phyloP scores from a whole-genome alignment of 2,888 invertebrate species.

The Melinopterus prodromus region DNA sequence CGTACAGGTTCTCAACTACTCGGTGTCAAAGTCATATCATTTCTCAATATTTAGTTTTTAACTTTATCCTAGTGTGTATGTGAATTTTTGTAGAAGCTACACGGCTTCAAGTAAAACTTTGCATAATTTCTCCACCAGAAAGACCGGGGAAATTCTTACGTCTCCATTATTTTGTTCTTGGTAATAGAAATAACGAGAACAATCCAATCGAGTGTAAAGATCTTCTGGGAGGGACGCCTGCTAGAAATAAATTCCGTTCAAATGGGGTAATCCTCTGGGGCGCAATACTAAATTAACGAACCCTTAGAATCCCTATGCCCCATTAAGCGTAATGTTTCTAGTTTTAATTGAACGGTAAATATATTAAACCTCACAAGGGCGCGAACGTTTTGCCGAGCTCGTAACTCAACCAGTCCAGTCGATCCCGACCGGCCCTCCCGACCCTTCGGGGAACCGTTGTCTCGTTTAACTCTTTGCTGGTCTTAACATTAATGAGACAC shows the following conservation, averaged over 20 bases:
- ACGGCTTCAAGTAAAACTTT: no score
- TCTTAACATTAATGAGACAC: not conserved
- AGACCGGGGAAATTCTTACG: no score
- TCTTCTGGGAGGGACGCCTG: not conserved
- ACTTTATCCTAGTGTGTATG: no score
- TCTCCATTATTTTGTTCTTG: no score
- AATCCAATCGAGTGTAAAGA: no score
- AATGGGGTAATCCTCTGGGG: not conserved
- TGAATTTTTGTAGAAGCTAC: no score
- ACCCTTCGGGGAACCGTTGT: not conserved
- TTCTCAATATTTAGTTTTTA: no score
- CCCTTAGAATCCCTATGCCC: not conserved
- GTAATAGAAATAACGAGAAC: no score
- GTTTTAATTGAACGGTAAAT: slow-evolving; percentile 4
- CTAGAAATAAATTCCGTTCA: not conserved
- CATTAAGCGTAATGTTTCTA: not conserved
- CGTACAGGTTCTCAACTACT: no score
- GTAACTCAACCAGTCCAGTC: not conserved
- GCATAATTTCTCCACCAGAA: no score
- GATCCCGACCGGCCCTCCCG: not conserved
- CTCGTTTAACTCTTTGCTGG: not conserved
- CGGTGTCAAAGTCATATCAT: no score
- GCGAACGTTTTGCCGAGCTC: not conserved
- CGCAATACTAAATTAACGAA: not conserved
- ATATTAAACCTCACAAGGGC: slow-evolving; percentile 4